Evolutionary conservation across 2,113 vertebrate species (phyloP), one percentile per base, ranked within the genome.

Genomic region (Tychaedon coryphoeus): DNA sequence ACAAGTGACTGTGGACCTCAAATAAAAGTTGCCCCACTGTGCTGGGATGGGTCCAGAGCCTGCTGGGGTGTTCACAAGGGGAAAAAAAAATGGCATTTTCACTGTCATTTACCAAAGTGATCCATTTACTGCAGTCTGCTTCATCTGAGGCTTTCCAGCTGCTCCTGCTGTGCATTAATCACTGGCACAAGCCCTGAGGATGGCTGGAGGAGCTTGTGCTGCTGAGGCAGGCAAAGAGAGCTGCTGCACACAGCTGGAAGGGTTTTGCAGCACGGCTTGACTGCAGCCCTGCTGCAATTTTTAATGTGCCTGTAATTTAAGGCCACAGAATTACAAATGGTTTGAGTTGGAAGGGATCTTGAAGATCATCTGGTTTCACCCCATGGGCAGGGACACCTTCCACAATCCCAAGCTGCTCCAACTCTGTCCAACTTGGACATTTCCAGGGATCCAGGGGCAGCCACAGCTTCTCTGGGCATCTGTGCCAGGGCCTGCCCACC

Each of bases 131-230:
- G 3, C 91, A 47, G 67, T 42, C 62, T 80, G 26, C 60, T 92
- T 28, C 64, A 40, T 34, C 75, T 38, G 72, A 94, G 72, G 60
- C 69, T 86, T 54, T 58, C 67, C 91, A 94, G 92, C 62, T 94
- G 79, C 75, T 93, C 79, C 88, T 77, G 67, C 82, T 92, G 82
- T 42, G 82, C 88, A 45, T 88, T 83, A 80, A 94, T 92, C 95
- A 90, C 45, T 10, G 1, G 1, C 50, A 82, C 45, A 8, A 57
- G 34, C 22, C 74, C 71, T 38, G 74, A 53, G 86, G 71, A 43
- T 26, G 78, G 26, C 66, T 71, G 71, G 10, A n/a, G 78, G 62
- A 76, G 45, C 71, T 76, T 12, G 57, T 42, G 78, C 86, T 85
- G 51, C 28, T 24, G 57, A 91, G 79, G 33, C 43, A 85, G 83